A percentile compares a stretch with the other conserved stretches of the same genome.
Conservation (phyloP, 2,888 invertebrate species). For the Microchrysa polita region DNA sequence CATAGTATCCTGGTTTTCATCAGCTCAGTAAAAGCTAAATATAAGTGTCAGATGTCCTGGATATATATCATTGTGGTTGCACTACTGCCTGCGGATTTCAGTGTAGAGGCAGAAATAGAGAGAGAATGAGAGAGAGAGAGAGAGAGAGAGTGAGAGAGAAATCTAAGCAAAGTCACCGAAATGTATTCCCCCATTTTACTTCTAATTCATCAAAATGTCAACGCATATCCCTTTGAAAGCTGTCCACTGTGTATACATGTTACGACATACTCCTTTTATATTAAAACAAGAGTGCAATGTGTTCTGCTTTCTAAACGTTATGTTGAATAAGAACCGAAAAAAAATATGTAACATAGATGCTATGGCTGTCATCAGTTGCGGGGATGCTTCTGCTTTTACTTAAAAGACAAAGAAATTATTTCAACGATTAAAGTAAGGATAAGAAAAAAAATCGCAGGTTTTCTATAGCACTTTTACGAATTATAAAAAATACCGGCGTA, state of each 20-base stretch:
- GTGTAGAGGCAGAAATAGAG: slow-evolving; percentile 3
- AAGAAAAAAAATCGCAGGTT: too few relatives aligned
- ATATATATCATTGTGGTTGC: slow-evolving; percentile 19
- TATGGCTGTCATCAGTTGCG: slow-evolving; percentile 19
- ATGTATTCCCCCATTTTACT: slow-evolving; percentile 8
- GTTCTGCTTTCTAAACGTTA: slow-evolving; percentile 11
- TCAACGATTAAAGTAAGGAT: too few relatives aligned
- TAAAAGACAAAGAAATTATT: too few relatives aligned
- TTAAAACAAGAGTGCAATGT: not conserved
- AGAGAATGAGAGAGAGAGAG: too few relatives aligned
- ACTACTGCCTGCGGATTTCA: slow-evolving; percentile 4
- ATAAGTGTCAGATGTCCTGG: slow-evolving; percentile 12
- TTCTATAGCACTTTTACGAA: too few relatives aligned
- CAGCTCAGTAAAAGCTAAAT: not conserved
- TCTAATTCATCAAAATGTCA: slow-evolving; percentile 38
- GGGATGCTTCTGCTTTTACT: too few relatives aligned
- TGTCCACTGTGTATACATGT: slow-evolving; percentile 1
- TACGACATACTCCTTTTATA: too few relatives aligned
- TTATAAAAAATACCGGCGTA: too few relatives aligned
- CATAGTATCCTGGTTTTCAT: not conserved
- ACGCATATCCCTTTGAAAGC: slow-evolving; percentile 10
- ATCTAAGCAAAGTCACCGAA: slow-evolving; percentile 14
- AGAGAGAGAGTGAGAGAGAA: too few relatives aligned
- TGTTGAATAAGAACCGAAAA: not conserved
- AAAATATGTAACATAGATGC: slow-evolving; percentile 7